A percentile compares a stretch with the other conserved stretches of the same genome.
Conservation (phyloP, 2,113 vertebrate species). For the Cheirogaleus medius region DNA sequence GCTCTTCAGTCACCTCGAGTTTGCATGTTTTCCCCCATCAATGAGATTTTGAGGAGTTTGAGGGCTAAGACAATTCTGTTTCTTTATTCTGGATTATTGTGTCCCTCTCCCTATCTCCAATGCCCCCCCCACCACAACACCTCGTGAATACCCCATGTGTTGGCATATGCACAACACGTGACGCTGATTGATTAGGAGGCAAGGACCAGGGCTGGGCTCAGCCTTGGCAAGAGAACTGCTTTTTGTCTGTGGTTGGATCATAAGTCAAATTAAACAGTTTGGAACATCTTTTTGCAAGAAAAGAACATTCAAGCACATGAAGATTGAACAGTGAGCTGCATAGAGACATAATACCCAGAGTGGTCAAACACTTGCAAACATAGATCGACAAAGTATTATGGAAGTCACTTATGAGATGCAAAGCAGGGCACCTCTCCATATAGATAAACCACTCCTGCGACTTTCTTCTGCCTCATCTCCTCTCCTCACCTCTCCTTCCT, state of each 20-base stretch:
- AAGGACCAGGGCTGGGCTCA: not conserved
- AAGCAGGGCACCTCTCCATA: not conserved
- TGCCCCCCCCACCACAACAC: not conserved
- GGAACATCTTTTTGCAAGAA: not conserved
- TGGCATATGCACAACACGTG: rapidly evolving
- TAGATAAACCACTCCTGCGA: not conserved
- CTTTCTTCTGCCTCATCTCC: not conserved
- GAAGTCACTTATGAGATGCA: not conserved
- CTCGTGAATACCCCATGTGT: rapidly evolving
- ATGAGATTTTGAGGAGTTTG: not conserved
- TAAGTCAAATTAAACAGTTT: not conserved
- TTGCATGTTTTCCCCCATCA: not conserved
- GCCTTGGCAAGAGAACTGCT: not conserved
- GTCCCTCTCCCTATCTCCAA: not conserved
- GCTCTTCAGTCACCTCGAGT: not conserved
- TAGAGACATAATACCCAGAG: not conserved
- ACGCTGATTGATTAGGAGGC: not conserved
- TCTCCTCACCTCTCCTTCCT: not conserved
- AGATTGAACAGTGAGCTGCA: not conserved
- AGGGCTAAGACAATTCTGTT: not conserved
- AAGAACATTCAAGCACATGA: not conserved
- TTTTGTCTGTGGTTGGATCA: not conserved
- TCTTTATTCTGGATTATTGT: not conserved
- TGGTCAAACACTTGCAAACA: not conserved
- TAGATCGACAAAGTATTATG: not conserved